Conservation (phyloP, 2,888 invertebrate species). For the Hermaeophaga mercurialis region DNA sequence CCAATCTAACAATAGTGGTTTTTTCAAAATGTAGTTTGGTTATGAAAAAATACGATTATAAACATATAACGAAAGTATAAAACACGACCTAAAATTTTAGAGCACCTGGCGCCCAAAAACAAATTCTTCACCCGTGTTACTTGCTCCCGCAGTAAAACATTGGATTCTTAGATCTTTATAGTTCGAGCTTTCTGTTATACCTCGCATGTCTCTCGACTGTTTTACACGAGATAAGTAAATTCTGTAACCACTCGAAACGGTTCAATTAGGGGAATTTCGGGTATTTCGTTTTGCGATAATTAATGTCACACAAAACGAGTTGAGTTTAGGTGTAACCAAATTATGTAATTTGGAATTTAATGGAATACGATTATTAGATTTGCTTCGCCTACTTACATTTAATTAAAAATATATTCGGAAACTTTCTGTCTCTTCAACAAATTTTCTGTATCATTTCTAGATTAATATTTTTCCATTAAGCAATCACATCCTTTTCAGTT, state of each 20-base stretch:
- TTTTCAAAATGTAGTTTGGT: conserved; percentile 19
- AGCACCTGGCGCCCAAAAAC: conserved; percentile 11
- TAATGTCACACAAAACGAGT: conserved; percentile 7
- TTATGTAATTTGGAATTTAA: conserved; percentile 5
- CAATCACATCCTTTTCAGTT: too few species aligned
- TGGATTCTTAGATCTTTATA: conserved; percentile 6
- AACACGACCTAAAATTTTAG: conserved; percentile 2
- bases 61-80: too few species aligned
- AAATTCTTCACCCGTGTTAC: conserved; percentile 5
- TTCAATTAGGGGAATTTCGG: conserved; percentile 6
- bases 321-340: background rate
- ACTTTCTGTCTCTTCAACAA: too few species aligned
- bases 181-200: conserved; percentile 3
- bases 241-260: conserved; percentile 1
- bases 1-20: conserved; percentile 8
- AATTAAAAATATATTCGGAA: background rate
- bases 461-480: too few species aligned
- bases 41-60: background rate
- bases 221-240: background rate
- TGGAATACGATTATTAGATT: background rate
- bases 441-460: too few species aligned
- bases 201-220: background rate
- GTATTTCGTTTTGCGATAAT: conserved; percentile 7
- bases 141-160: conserved; percentile 1
- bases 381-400: background rate